Conservation (phyloP, 2,888 invertebrate species). For the Homarus gammarus region DNA sequence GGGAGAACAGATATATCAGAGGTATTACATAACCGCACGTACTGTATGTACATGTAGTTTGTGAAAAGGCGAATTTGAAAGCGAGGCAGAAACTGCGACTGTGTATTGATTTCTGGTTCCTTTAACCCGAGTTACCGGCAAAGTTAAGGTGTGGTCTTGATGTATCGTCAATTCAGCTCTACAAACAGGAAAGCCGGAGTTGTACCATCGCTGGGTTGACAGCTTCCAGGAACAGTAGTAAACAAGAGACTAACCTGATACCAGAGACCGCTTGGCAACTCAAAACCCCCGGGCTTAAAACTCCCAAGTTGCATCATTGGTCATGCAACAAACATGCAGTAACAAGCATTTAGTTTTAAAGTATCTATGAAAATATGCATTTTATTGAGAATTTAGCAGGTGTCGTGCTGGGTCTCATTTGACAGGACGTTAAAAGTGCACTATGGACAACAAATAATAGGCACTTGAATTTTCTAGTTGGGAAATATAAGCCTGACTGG, state of each 20-base stretch:
- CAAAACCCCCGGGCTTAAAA: background rate
- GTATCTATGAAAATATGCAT: too few species aligned
- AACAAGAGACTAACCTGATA: too few species aligned
- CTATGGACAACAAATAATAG: too few species aligned
- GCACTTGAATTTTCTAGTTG: too few species aligned
- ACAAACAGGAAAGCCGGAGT: too few species aligned
- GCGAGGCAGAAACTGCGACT: background rate
- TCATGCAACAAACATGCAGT: background rate
- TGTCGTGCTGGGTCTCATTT: too few species aligned
- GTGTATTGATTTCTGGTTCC: slow-evolving; percentile 57
- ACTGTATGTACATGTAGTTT: background rate
- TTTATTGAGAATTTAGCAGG: too few species aligned
- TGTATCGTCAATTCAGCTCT: slow-evolving; percentile 8
- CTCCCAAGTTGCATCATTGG: slow-evolving; percentile 23
- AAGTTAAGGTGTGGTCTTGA: slow-evolving; percentile 55
- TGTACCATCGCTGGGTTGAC: background rate
- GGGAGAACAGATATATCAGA: background rate
- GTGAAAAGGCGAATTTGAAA: background rate
- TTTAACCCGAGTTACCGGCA: slow-evolving; percentile 15
- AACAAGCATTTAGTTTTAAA: too few species aligned
- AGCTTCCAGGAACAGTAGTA: too few species aligned
- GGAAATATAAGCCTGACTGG: too few species aligned
- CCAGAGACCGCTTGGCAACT: too few species aligned
- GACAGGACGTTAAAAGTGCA: too few species aligned
- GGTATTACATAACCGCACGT: background rate